A percentile compares a stretch with the other conserved stretches of the same genome.
Conservation (phyloP, 2,797 vertebrate species). For the Chaetophractus vellerosus region DNA sequence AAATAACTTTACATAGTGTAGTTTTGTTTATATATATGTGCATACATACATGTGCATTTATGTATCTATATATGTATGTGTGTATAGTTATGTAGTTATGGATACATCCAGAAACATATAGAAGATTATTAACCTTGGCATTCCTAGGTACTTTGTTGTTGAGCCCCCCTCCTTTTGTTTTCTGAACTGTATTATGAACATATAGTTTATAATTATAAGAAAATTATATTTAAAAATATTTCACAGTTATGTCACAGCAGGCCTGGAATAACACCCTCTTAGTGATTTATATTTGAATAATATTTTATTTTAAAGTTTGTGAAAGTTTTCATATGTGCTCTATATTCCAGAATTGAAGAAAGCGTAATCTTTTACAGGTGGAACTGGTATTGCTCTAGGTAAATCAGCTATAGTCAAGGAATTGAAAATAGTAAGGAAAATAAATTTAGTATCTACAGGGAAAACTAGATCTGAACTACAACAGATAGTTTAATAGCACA, state of each 20-base stretch:
- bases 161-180: background rate
- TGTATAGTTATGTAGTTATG: background rate
- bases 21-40: background rate
- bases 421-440: conserved; percentile 35
- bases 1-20: background rate
- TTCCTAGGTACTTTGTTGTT: background rate
- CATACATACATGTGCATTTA: no score
- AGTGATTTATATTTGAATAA: background rate
- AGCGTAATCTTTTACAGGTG: background rate
- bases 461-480: conserved; percentile 16
- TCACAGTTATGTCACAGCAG: background rate
- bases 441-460: background rate
- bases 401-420: conserved; percentile 14
- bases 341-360: background rate
- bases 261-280: background rate
- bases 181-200: background rate
- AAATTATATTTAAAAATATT: background rate
- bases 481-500: background rate
- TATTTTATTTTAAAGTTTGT: background rate
- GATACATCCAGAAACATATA: background rate
- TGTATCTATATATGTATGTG: background rate
- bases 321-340: background rate
- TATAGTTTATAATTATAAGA: background rate
- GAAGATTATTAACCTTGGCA: background rate
- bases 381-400: background rate